Conservation (phyloP, 2,888 invertebrate species). For the Macropis europaea region DNA sequence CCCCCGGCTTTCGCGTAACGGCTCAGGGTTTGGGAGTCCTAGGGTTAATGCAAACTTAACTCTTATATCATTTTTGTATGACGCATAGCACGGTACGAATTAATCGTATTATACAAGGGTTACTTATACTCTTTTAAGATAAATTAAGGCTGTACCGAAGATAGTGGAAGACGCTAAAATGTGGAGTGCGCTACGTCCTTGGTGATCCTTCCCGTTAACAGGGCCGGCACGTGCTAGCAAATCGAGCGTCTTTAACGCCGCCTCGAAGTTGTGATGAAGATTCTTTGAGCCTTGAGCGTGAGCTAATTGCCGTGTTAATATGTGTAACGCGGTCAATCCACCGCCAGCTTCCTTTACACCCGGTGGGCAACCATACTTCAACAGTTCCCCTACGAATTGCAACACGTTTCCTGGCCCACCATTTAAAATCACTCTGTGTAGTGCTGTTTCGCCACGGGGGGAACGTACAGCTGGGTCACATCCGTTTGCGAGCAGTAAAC, state of each 20-base stretch:
- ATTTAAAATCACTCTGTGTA: slow-evolving; percentile 73
- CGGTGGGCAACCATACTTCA: slow-evolving; percentile 74
- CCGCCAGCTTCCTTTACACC: slow-evolving; percentile 74
- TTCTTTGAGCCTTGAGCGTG: slow-evolving; percentile 66
- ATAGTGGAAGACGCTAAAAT: slow-evolving; percentile 71
- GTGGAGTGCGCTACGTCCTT: slow-evolving; percentile 74
- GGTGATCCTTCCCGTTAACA: slow-evolving; percentile 73
- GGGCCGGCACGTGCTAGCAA: slow-evolving; percentile 71
- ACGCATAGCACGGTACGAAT: no score
- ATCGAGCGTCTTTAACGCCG: slow-evolving; percentile 68
- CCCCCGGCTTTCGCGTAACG: no score
- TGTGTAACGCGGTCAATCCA: slow-evolving; percentile 73
- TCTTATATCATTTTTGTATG: no score
- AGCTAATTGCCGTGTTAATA: slow-evolving; percentile 71
- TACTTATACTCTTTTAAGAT: not conserved
- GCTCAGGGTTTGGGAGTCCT: no score
- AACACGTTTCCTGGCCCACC: slow-evolving; percentile 67
- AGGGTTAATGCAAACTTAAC: no score
- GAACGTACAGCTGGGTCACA: slow-evolving; percentile 75
- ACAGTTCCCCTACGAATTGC: slow-evolving; percentile 70
- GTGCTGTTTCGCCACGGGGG: slow-evolving; percentile 76
- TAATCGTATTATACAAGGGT: no score
- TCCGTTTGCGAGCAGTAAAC: slow-evolving; percentile 66
- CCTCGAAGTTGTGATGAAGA: slow-evolving; percentile 67
- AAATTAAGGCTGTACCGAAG: slow-evolving; percentile 54